phyloP scores from a whole-genome alignment of 1,140 invertebrate genomes.

The Pseudomyrmex cubaensis region DNA sequence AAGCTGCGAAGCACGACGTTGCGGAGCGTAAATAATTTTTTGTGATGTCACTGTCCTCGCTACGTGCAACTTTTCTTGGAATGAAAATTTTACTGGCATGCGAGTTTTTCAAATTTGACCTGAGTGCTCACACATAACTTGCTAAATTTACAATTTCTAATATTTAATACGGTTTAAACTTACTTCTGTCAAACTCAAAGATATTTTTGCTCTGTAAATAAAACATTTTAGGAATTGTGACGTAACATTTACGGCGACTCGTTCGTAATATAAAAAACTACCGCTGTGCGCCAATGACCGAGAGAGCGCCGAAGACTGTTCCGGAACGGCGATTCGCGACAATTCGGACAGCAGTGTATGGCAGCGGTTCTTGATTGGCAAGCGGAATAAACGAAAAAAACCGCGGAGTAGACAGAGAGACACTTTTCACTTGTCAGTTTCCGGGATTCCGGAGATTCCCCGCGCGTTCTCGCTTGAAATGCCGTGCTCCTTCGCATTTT shows the following conservation, averaged over 20 bases:
- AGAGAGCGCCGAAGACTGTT: neutral
- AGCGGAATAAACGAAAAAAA: slow-evolving; percentile 22
- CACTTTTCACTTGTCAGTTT: slow-evolving; percentile 49
- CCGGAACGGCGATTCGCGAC: neutral
- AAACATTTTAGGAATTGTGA: neutral
- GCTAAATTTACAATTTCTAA: neutral
- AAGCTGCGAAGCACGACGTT: neutral
- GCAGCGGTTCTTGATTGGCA: slow-evolving; percentile 32
- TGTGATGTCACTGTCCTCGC: neutral
- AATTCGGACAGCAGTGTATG: slow-evolving; percentile 21
- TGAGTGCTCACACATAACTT: neutral
- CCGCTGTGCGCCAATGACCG: neutral
- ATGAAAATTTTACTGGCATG: too few species aligned
- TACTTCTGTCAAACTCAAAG: too few species aligned
- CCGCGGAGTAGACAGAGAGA: slow-evolving; percentile 10
- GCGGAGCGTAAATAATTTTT: neutral
- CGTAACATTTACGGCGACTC: neutral
- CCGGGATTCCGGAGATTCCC: slow-evolving; percentile 39
- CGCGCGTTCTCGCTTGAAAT: slow-evolving; percentile 24
- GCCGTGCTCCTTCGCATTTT: slow-evolving; percentile 26
- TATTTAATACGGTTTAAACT: neutral
- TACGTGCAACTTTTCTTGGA: neutral
- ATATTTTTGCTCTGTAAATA: neutral
- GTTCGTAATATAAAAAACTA: neutral
- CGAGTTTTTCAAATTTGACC: too few species aligned